These are phyloP conservation scores for Alloscopus bannaensis DNA, from an alignment of 2,888 invertebrate species.

Conservation along the genomic window DNA sequence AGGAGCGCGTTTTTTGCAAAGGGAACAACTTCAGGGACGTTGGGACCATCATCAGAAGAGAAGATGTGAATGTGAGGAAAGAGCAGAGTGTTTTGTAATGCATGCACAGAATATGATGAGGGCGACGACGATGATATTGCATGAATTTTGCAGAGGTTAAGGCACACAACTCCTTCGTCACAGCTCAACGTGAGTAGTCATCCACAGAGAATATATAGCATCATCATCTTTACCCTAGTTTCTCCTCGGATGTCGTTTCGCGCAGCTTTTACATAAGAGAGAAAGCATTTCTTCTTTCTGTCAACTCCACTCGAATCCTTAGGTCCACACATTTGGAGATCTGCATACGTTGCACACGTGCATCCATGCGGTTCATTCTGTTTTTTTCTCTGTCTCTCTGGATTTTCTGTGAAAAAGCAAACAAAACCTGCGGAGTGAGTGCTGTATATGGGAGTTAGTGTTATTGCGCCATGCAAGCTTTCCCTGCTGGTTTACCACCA, in stretches of 20 bases:
- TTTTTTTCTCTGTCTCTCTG: background rate
- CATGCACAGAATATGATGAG: too few relatives aligned
- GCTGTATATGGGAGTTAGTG: too few relatives aligned
- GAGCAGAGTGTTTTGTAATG: too few relatives aligned
- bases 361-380: slow-evolving; percentile 17
- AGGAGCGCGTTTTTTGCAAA: slow-evolving; percentile 5
- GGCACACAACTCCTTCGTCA: slow-evolving; percentile 4
- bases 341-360: slow-evolving; percentile 26
- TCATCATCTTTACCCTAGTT: slow-evolving; percentile 21
- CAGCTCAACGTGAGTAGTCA: slow-evolving; percentile 6
- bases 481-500: too few relatives aligned
- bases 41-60: slow-evolving; percentile 4
- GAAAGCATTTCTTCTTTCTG: slow-evolving; percentile 26
- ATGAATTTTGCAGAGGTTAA: slow-evolving; percentile 25
- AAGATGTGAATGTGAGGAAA: too few relatives aligned
- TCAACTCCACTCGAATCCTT: slow-evolving; percentile 30
- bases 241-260: slow-evolving; percentile 10
- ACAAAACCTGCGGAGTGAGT: too few relatives aligned
- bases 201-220: slow-evolving; percentile 27
- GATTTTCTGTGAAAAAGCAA: background rate
- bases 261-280: background rate
- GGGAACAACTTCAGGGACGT: slow-evolving; percentile 7
- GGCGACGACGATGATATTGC: slow-evolving; percentile 34
- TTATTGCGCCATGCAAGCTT: too few relatives aligned
- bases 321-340: background rate